Conservation (phyloP, 2,113 vertebrate species). For the Paratilapia polleni region DNA sequence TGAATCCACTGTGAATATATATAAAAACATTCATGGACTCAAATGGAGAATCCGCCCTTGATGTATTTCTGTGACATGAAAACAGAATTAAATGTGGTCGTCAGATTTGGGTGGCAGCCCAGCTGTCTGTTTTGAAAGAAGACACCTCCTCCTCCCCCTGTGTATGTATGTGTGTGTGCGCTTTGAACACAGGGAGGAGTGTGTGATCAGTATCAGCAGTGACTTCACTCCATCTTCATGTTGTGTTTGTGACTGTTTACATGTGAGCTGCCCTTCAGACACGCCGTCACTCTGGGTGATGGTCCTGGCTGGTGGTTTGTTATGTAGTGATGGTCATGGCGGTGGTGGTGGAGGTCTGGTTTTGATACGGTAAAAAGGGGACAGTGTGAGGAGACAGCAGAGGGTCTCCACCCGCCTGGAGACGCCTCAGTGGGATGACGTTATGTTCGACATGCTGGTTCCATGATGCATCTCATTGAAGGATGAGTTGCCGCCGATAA, state of each 20-base stretch:
- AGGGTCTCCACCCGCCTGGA: slow-evolving; percentile 45
- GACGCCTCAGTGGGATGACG: slow-evolving; percentile 38
- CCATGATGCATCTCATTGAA: slow-evolving; percentile 11
- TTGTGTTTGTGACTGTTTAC: slow-evolving; percentile 41
- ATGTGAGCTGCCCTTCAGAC: not conserved
- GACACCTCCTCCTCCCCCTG: not conserved
- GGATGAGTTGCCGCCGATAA: not conserved
- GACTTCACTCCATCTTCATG: slow-evolving; percentile 35
- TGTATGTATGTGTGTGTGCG: slow-evolving; percentile 21
- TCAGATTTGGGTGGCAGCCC: slow-evolving; percentile 28
- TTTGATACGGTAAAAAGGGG: slow-evolving; percentile 15
- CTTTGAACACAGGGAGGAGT: slow-evolving; percentile 20
- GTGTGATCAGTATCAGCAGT: slow-evolving; percentile 53
- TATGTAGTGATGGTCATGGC: slow-evolving; percentile 20
- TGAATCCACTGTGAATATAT: not conserved
- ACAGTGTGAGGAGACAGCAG: slow-evolving; percentile 18
- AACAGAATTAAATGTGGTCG: not conserved
- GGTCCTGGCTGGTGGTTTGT: slow-evolving; percentile 25
- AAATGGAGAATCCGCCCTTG: not conserved
- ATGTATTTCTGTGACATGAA: not conserved
- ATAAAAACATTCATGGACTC: not conserved
- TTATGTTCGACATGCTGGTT: slow-evolving; percentile 42
- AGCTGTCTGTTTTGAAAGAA: slow-evolving; percentile 21
- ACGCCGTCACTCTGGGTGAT: slow-evolving; percentile 12
- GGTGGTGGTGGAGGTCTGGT: slow-evolving; percentile 1